Evolutionary conservation across 2,888 invertebrate genomes (phyloP).

Genomic region (Trissolcus japonicus): DNA sequence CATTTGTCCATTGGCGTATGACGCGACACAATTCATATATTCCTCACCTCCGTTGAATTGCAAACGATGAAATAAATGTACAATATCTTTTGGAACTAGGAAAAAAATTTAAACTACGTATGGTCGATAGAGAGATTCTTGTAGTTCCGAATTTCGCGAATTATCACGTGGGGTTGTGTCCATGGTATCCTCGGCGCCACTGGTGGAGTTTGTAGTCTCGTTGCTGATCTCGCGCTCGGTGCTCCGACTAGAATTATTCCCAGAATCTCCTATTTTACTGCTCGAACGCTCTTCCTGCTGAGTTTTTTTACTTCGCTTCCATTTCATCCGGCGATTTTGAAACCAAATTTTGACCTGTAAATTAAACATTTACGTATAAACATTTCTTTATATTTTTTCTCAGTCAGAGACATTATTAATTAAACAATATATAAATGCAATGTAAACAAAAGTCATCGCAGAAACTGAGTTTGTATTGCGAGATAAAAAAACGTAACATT

Average conservation of each 20-base stretch:
- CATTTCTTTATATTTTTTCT: not conserved
- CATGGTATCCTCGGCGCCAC: conserved; percentile 65
- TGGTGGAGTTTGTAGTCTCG: conserved; percentile 60
- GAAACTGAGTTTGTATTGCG: too few species aligned
- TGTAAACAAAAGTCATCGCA: too few species aligned
- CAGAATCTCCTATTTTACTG: conserved; percentile 78
- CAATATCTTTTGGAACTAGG: not conserved
- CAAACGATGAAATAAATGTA: conserved; percentile 1
- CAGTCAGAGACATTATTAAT: not conserved
- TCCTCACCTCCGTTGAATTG: too few species aligned
- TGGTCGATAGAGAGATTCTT: conserved; percentile 75
- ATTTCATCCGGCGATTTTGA: conserved; percentile 98
- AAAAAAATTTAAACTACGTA: conserved; percentile 70
- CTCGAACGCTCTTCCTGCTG: conserved; percentile 85
- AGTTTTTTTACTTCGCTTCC: conserved; percentile 98
- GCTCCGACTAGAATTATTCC: conserved; percentile 60
- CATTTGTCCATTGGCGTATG: too few species aligned
- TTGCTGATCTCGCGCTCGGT: conserved; percentile 62
- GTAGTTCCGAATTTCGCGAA: conserved; percentile 68
- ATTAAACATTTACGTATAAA: conserved; percentile 46
- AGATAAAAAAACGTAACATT: too few species aligned
- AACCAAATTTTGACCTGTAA: conserved; percentile 98
- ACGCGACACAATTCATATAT: too few species aligned
- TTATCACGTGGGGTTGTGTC: conserved; percentile 67
- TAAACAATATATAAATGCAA: not conserved